Conservation (phyloP, 2,113 vertebrate genomes). For the Misgurnus mizolepis region DNA sequence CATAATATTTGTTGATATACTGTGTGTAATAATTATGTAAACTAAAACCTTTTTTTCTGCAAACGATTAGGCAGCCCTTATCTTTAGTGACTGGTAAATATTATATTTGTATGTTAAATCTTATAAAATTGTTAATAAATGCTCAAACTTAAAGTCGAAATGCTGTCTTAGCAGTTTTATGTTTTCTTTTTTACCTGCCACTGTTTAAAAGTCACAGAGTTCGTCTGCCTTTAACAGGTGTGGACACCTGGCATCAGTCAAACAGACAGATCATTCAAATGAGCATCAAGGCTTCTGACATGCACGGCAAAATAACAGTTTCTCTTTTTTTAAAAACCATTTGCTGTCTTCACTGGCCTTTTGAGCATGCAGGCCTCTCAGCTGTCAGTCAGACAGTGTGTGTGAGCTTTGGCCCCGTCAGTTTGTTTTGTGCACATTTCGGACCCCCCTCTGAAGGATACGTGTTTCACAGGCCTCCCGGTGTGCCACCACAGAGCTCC, state of each 20-base stretch:
- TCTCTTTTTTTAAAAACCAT: background rate
- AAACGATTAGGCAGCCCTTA: no score
- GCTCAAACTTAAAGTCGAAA: no score
- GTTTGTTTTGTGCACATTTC: constrained; percentile 40
- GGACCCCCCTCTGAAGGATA: constrained; percentile 33
- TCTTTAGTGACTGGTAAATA: no score
- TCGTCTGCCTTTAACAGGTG: background rate
- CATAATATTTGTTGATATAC: no score
- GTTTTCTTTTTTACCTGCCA: no score
- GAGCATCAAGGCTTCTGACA: background rate
- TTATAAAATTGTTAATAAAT: no score
- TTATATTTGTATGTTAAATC: no score
- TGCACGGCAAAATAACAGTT: background rate
- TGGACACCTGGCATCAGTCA: constrained; percentile 18
- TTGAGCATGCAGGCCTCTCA: background rate
- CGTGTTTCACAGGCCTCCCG: constrained; percentile 27
- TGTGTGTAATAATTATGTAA: no score
- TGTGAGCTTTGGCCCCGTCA: constrained; percentile 19
- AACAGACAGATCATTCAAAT: constrained; percentile 17
- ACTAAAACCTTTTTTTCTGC: no score
- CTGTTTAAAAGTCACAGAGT: no score
- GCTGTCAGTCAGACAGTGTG: constrained; percentile 36
- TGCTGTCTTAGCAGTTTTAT: no score
- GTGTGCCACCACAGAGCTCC: background rate
- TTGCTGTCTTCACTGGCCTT: constrained; percentile 23